phyloP scores from a whole-genome alignment of 2,113 vertebrate species.

The Struthio camelus region DNA sequence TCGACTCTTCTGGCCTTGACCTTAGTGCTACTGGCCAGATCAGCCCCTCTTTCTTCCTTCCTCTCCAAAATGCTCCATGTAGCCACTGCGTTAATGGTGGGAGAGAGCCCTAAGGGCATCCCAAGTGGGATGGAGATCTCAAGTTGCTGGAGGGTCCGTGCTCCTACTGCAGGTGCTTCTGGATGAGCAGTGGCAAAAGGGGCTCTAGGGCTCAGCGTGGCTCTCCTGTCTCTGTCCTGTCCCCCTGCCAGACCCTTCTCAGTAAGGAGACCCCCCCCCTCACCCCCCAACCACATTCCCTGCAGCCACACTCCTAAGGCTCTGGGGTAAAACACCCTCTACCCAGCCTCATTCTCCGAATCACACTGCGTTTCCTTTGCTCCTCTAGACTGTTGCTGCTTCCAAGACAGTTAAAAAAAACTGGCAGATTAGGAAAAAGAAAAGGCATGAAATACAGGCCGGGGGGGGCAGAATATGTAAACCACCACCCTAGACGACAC shows the following conservation, averaged over 20 bases:
- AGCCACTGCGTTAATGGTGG: background rate
- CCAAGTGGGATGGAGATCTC: too few relatives aligned
- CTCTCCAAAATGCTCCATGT: background rate
- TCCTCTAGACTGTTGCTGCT: background rate
- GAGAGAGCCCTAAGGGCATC: background rate
- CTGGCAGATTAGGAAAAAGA: background rate
- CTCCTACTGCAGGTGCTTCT: background rate
- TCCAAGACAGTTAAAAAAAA: background rate
- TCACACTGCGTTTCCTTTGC: background rate
- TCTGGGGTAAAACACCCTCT: rapidly evolving
- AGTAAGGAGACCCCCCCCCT: background rate
- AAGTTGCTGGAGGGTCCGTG: background rate
- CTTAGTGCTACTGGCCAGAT: background rate
- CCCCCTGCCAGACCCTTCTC: background rate
- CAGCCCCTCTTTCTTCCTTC: background rate
- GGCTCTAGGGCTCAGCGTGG: background rate
- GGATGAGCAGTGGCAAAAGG: background rate
- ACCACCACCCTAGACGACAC: background rate
- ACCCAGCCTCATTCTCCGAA: background rate
- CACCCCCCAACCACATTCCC: background rate
- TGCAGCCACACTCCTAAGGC: background rate
- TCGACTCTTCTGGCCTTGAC: background rate
- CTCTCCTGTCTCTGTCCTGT: background rate
- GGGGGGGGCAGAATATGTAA: background rate
- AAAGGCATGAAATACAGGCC: background rate